Evolutionary conservation across 2,113 vertebrate species (phyloP).

Genomic region (Baryphthengus martii): DNA sequence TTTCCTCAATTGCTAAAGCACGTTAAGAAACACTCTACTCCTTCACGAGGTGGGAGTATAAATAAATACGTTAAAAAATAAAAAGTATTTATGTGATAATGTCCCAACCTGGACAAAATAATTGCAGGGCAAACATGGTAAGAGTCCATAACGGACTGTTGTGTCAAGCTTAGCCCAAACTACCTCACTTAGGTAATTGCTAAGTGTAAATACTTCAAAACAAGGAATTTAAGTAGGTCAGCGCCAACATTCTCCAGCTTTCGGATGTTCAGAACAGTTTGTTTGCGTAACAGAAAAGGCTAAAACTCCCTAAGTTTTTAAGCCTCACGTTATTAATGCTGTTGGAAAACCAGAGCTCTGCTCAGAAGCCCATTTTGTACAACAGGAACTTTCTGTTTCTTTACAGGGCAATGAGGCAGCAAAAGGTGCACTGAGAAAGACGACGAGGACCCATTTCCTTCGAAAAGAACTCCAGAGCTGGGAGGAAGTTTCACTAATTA

Average conservation of each 20-base stretch:
- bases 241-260: background rate
- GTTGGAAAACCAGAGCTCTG: background rate
- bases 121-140: background rate
- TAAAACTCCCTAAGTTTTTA: constrained; percentile 34
- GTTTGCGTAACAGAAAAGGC: constrained; percentile 6
- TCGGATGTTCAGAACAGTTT: background rate
- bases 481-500: background rate
- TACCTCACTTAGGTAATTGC: background rate
- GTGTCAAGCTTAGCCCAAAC: background rate
- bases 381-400: background rate
- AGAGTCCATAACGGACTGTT: background rate
- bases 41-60: too few relatives aligned
- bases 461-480: background rate
- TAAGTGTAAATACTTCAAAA: background rate
- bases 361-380: background rate
- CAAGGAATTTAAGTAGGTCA: constrained; percentile 24
- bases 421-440: background rate
- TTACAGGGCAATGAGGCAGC: background rate
- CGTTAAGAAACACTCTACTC: background rate
- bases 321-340: background rate
- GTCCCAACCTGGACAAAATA: background rate
- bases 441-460: background rate
- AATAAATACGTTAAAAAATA: too few relatives aligned
- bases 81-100: background rate
- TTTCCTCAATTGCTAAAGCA: background rate